Base-by-base conservation (phyloP, 2,113 vertebrate genomes). In the Neolamprologus cancellatus region DNA sequence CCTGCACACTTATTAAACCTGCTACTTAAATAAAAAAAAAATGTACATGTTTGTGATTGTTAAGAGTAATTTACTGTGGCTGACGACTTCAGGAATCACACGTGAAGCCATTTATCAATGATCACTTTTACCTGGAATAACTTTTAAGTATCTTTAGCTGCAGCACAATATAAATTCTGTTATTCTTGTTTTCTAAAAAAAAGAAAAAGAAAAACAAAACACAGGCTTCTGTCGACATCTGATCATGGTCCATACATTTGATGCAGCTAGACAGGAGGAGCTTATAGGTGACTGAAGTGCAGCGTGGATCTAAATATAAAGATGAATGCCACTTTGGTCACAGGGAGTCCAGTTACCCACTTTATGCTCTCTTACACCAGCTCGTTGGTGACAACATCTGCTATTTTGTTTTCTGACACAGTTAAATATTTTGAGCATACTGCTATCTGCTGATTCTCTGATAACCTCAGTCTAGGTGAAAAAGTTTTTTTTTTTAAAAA, bases 221-320 rank as follows among this genome's bases (percentile, higher is more conserved):
- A 71, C 66, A 74, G 69, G 23, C 44, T 74, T 74, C 4, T 30
- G 36, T 74, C 15, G 11, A 30, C 69, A 76, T 76, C 41, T 48
- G 69, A 48, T 76, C 39, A 5, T 30, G 23, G 41, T 48, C 41
- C 69, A 18, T 76, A 46, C 41, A 46, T 46, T 28, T 17, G 20
- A 71, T 23, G 64, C 64, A 15, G 36, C 64, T 39, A 23, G 46
- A 69, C n/a, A 13, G 81, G 23, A 46, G 13, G 48, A 50, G 66
- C 18, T 30, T 85, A 36, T 39, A 53, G 55, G 57, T 55, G 85
- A 64, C 74, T 82, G 83, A 81, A 59, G 79, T 74, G 50, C 34
- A 78, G 74, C 81, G 6, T 79, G 64, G 12, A 53, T 74, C 93
- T 95, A 95, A 90, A 92, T 93, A 92, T 95, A 94, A 86, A 87